phyloP scores from a whole-genome alignment of 2,113 vertebrate species.

The Arizona elegans region DNA sequence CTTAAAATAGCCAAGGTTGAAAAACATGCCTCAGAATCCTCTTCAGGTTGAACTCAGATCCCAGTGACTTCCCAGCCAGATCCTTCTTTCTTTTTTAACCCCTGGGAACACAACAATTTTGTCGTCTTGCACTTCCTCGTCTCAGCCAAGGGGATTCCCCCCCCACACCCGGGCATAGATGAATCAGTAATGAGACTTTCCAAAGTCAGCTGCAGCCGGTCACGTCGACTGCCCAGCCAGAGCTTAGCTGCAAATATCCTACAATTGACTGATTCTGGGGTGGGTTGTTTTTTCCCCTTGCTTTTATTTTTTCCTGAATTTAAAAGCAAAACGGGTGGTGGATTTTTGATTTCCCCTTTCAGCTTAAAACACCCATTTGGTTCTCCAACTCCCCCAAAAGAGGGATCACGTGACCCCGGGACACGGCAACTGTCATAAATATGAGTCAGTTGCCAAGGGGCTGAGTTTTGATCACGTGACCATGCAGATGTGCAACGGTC shows the following conservation, averaged over 20 bases:
- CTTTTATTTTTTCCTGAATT: background rate
- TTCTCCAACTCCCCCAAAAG: too few relatives aligned
- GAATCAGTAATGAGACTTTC: background rate
- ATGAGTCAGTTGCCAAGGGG: too few relatives aligned
- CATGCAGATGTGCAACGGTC: too few relatives aligned
- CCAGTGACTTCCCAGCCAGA: background rate
- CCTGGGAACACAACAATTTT: background rate
- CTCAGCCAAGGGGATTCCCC: background rate
- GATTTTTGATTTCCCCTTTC: background rate
- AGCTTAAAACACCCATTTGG: background rate
- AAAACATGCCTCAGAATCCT: background rate
- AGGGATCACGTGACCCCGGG: too few relatives aligned
- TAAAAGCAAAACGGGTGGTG: background rate
- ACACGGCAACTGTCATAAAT: too few relatives aligned
- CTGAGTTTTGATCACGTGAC: too few relatives aligned
- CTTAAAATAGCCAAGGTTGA: too few relatives aligned
- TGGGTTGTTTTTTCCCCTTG: background rate
- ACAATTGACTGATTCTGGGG: background rate
- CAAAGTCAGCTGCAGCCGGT: background rate
- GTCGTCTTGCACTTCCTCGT: background rate
- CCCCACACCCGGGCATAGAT: background rate
- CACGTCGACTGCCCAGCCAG: background rate
- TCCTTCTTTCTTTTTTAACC: background rate
- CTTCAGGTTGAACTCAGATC: background rate
- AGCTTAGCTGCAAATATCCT: background rate